Evolutionary conservation across 2,797 vertebrate species (phyloP).

Genomic region (Serranus cabrilla): DNA sequence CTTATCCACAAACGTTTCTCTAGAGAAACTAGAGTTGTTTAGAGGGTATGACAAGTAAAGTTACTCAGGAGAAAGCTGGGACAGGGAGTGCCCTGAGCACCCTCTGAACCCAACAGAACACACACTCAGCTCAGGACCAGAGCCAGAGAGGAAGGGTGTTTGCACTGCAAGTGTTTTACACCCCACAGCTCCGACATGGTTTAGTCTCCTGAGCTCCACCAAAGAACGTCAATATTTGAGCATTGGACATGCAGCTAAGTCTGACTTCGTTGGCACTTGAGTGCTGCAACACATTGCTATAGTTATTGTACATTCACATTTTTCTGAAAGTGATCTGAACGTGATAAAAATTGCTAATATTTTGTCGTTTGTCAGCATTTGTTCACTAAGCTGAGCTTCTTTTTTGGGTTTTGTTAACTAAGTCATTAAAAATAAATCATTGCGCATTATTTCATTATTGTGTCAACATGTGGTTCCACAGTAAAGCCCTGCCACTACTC

Average conservation of each 20-base stretch:
- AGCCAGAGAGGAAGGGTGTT: background rate
- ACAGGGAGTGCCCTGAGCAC: conserved; percentile 20
- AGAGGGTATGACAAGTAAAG: conserved; percentile 42
- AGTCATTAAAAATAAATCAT: background rate
- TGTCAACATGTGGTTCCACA: background rate
- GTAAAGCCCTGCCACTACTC: background rate
- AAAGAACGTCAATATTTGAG: background rate
- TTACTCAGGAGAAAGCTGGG: conserved; percentile 42
- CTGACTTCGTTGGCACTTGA: background rate
- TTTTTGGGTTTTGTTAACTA: background rate
- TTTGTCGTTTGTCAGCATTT: background rate
- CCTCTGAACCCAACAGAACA: conserved; percentile 10
- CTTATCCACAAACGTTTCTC: conserved; percentile 7
- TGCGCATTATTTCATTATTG: background rate
- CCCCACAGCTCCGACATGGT: background rate
- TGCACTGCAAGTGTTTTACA: conserved; percentile 17
- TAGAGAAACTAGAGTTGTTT: conserved; percentile 16
- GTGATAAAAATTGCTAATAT: background rate
- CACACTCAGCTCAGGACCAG: conserved; percentile 9
- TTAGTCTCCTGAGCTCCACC: background rate
- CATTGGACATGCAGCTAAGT: background rate
- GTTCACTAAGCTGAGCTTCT: background rate
- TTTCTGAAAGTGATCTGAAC: too few relatives aligned
- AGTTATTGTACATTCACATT: background rate
- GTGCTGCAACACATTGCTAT: background rate